Conservation (phyloP, 2,888 invertebrate genomes). For the Galeopsomyia nigrocyanea region DNA sequence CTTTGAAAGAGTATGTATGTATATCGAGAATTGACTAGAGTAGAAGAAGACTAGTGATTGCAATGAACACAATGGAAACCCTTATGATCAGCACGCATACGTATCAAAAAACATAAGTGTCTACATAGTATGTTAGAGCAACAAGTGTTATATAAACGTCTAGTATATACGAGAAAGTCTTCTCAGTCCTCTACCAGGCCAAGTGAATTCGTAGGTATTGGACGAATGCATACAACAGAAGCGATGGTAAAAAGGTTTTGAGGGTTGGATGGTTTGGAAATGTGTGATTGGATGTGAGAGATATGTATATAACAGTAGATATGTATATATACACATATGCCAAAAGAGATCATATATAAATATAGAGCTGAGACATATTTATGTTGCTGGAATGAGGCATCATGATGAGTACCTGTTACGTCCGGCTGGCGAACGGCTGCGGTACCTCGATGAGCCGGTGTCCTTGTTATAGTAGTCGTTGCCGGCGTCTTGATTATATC, state of each 20-base stretch:
- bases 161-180: constrained; percentile 10
- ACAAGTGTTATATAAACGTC: background rate
- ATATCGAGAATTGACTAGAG: constrained; percentile 37
- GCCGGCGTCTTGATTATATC: constrained; percentile 61
- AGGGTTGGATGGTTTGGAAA: constrained; percentile 23
- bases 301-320: too few species aligned
- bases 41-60: constrained; percentile 20
- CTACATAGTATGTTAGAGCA: constrained; percentile 37
- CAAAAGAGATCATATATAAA: too few species aligned
- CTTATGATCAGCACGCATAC: constrained; percentile 39
- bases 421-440: constrained; percentile 71
- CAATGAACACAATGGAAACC: constrained; percentile 39
- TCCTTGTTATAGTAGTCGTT: constrained; percentile 66
- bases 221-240: constrained; percentile 39
- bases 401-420: constrained; percentile 69
- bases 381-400: background rate
- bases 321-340: too few species aligned
- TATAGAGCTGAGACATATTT: too few species aligned
- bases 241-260: constrained; percentile 34
- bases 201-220: constrained; percentile 42
- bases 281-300: background rate
- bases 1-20: background rate
- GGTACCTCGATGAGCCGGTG: constrained; percentile 70
- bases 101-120: constrained; percentile 22
- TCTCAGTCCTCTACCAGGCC: constrained; percentile 44